phyloP scores from a whole-genome alignment of 2,888 invertebrate genomes.

The Priocnemis perturbator region DNA sequence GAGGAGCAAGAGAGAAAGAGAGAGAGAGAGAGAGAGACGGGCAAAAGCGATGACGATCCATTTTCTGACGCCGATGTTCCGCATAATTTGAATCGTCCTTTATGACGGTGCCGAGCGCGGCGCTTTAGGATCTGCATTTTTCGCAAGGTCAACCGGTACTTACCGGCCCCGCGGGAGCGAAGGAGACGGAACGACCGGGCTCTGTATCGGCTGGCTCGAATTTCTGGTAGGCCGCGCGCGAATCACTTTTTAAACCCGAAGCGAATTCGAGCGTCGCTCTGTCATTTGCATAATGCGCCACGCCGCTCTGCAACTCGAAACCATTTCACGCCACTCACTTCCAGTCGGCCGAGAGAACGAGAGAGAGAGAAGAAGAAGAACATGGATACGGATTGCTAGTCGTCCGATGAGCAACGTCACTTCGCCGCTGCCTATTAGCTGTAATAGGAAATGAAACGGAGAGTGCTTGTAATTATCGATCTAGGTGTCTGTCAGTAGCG shows the following conservation, averaged over 20 bases:
- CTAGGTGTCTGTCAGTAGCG: no score
- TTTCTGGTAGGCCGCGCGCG: slow-evolving; percentile 6
- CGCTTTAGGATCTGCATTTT: slow-evolving; percentile 58
- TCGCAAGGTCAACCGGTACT: slow-evolving; percentile 63
- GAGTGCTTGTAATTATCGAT: no score
- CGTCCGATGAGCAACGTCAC: no score
- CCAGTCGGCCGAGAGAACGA: no score
- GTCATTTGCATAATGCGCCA: slow-evolving; percentile 6
- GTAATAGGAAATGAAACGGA: no score
- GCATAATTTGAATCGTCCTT: neutral
- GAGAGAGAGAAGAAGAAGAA: no score
- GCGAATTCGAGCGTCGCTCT: neutral
- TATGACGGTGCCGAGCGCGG: slow-evolving; percentile 7
- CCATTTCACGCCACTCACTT: no score
- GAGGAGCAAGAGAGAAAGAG: no score
- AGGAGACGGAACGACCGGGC: neutral
- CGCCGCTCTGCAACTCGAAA: no score
- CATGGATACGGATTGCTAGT: no score
- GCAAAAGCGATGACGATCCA: slow-evolving; percentile 13
- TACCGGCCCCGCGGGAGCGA: slow-evolving; percentile 21
- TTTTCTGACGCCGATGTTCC: slow-evolving; percentile 17
- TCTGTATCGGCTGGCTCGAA: neutral
- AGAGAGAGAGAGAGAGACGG: neutral
- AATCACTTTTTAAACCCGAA: neutral
- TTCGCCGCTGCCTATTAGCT: no score